Percentiles rank a stretch among this genome's conserved stretches.
Conservation (phyloP, 2,888 invertebrate genomes). For the Xylocampa areola region DNA sequence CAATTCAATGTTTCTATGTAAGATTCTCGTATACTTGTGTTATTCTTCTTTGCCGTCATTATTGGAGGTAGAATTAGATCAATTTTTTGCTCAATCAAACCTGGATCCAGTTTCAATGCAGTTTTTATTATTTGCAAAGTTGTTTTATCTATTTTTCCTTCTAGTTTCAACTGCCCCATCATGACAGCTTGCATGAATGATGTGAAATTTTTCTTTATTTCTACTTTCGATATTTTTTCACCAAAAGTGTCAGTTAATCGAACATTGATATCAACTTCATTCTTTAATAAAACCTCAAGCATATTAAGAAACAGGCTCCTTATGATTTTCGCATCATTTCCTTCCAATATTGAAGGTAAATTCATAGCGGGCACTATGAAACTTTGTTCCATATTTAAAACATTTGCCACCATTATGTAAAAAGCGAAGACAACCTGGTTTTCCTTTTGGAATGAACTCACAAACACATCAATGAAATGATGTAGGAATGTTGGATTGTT, state of each 20-base stretch:
- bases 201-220: slow-evolving; percentile 81
- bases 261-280: slow-evolving; percentile 82
- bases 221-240: slow-evolving; percentile 78
- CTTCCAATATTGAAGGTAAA: slow-evolving; percentile 72
- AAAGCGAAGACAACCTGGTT: slow-evolving; percentile 82
- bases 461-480: slow-evolving; percentile 81
- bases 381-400: slow-evolving; percentile 76
- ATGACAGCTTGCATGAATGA: slow-evolving; percentile 79
- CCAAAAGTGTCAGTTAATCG: slow-evolving; percentile 80
- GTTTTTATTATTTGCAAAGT: slow-evolving; percentile 79
- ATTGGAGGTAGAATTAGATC: slow-evolving; percentile 77
- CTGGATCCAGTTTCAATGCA: slow-evolving; percentile 81
- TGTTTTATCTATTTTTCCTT: slow-evolving; percentile 77
- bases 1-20: slow-evolving; percentile 80
- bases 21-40: slow-evolving; percentile 59
- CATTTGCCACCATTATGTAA: slow-evolving; percentile 77
- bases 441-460: slow-evolving; percentile 77
- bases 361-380: slow-evolving; percentile 77
- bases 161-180: slow-evolving; percentile 78
- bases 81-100: slow-evolving; percentile 80
- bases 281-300: slow-evolving; percentile 72
- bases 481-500: slow-evolving; percentile 71
- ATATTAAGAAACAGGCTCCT: slow-evolving; percentile 79
- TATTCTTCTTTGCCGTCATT: slow-evolving; percentile 78
- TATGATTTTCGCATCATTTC: slow-evolving; percentile 76